Evolutionary conservation across 1,140 invertebrate genomes (phyloP).

Genomic region (Conopomorpha cramerella): DNA sequence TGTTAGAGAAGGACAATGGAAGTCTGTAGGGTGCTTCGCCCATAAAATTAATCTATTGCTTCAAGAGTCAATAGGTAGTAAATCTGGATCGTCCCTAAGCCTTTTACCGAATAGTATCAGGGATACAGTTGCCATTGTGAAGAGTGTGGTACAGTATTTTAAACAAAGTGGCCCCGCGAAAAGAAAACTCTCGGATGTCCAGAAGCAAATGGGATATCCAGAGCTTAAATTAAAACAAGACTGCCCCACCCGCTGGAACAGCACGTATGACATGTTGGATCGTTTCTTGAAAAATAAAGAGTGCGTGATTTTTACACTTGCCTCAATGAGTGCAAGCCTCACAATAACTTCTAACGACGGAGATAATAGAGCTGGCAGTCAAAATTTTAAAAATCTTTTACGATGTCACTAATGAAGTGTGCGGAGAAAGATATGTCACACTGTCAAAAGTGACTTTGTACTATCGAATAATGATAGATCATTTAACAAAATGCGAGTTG

Average conservation of each 20-base stretch:
- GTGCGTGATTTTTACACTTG: background rate
- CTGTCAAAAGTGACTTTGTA: conserved; percentile 2
- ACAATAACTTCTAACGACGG: background rate
- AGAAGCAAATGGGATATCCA: background rate
- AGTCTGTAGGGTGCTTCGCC: background rate
- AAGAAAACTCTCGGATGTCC: background rate
- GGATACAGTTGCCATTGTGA: background rate
- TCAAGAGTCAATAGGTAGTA: background rate
- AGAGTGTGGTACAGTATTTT: background rate
- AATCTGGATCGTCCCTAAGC: too few relatives aligned
- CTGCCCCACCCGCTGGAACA: background rate
- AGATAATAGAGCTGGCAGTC: background rate
- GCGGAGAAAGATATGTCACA: conserved; percentile 1
- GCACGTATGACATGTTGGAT: background rate
- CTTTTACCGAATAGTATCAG: too few relatives aligned
- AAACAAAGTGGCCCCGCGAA: background rate
- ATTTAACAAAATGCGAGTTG: background rate
- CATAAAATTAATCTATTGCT: background rate
- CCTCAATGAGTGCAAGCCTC: background rate
- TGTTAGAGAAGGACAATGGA: background rate
- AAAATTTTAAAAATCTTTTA: conserved; percentile 2
- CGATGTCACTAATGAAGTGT: background rate
- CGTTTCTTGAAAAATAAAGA: background rate
- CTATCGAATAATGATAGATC: background rate
- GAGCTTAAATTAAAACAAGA: conserved; percentile 1